These are phyloP conservation scores for Amphiura filiformis DNA, from an alignment of 35 echinoderm and acorn worm species.

Conservation along the genomic window DNA sequence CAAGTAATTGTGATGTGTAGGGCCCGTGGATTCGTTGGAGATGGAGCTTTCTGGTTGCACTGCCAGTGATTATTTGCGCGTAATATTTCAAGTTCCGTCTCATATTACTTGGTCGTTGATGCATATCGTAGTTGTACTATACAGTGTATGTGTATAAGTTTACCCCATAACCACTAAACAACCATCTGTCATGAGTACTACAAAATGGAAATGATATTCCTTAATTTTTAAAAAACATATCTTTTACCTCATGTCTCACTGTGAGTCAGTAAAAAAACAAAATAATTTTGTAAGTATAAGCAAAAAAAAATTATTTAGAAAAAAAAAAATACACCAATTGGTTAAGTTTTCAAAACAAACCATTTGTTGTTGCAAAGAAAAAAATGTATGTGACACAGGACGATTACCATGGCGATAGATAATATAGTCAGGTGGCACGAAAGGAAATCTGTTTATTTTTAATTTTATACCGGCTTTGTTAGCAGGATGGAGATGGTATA, in stretches of 20 bases:
- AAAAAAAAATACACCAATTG: too few relatives aligned
- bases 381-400: too few relatives aligned
- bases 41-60: constrained; percentile 14
- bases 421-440: constrained; percentile 39
- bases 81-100: constrained; percentile 39
- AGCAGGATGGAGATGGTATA: constrained; percentile 5
- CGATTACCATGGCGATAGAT: constrained; percentile 48
- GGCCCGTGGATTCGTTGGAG: not conserved
- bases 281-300: too few relatives aligned
- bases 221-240: too few relatives aligned
- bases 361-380: too few relatives aligned
- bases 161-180: not conserved
- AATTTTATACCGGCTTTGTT: constrained; percentile 70
- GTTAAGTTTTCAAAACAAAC: too few relatives aligned
- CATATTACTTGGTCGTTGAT: constrained; percentile 26
- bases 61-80: constrained; percentile 44
- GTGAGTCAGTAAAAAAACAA: too few relatives aligned
- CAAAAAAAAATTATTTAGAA: too few relatives aligned
- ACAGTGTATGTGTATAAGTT: not conserved
- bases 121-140: constrained; percentile 16
- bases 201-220: too few relatives aligned
- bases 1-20: constrained; percentile 30
- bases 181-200: constrained; percentile 14
- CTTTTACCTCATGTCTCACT: too few relatives aligned
- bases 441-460: constrained; percentile 80